Evolutionary conservation across 1,140 invertebrate genomes (phyloP), one percentile per base, ranked within the genome.

Genomic region (Nasonia longicornis): DNA sequence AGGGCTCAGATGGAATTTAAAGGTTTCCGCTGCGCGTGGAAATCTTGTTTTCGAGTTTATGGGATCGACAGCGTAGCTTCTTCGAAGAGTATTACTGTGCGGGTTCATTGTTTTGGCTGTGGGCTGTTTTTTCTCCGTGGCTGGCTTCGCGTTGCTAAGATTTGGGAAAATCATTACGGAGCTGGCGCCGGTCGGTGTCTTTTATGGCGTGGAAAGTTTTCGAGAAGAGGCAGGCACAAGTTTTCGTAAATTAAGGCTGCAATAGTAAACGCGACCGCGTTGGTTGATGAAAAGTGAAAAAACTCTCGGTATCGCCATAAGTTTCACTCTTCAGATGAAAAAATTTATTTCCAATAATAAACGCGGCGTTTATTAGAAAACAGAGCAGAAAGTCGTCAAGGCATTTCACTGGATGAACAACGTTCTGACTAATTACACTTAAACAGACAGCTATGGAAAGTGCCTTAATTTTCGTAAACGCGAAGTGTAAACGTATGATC

Each of bases 381-480:
- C 11, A 11, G 26, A 26, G 26, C 11, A 8, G 63, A 26, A 66
- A 66, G 22, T 66, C 26, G 22, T 42, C 38, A 8, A 42, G 58
- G 12, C 63, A 66, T 66, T 66, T 66, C 63, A 66, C 63, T 66
- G n/a, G 63, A 22, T n/a, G 26, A 26, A 26, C 3, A 66, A 26
- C 26, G 63, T 66, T 29, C 2, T 16, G 7, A 71, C 2, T 78
- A 70, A 70, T 78, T 78, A 3, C 29, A 26, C n/a, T 38, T 58
- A 78, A 52, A 78, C 26, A 35, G 69, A 78, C 38, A 42, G 38
- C 38, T 42, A 10, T 70, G 26, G 42, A 52, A 70, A 35, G 14
- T 58, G 26, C 7, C 38, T 70, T 70, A 70, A 78, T 78, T 70
- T 78, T 69, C 11, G 22, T 70, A 52, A 78, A 78, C 22, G 20